These are phyloP conservation scores for Mantis religiosa DNA, from an alignment of 2,888 invertebrate genomes.

Conservation along the genomic window DNA sequence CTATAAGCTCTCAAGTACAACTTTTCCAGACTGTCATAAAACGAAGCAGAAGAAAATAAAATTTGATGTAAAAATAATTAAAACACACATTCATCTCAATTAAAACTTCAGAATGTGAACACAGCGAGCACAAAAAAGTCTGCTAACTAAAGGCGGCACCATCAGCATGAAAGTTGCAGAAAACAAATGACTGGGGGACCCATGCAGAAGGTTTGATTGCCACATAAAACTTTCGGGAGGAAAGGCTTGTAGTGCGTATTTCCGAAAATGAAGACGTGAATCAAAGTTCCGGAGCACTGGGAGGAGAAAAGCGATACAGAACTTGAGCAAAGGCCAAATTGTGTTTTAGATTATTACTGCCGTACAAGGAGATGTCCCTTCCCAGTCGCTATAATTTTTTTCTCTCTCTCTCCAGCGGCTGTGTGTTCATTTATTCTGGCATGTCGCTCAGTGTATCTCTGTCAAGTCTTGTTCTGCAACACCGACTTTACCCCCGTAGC, in stretches of 20 bases:
- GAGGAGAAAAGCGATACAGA: not conserved
- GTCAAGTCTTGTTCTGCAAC: slow-evolving; percentile 21
- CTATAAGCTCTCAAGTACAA: not conserved
- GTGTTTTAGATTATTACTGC: slow-evolving; percentile 16
- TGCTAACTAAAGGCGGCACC: not conserved
- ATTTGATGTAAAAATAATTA: not conserved
- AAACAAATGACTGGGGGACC: not conserved
- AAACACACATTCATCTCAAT: not conserved
- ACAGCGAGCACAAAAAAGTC: not conserved
- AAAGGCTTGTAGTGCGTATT: not conserved
- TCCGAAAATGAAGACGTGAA: slow-evolving; percentile 13
- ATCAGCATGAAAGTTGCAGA: not conserved
- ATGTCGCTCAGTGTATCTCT: slow-evolving; percentile 12
- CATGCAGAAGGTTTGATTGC: not conserved
- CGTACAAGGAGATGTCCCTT: not conserved
- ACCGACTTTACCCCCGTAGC: slow-evolving; percentile 6
- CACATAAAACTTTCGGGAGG: not conserved
- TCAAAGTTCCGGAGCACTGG: not conserved
- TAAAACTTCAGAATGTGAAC: not conserved
- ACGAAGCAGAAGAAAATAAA: not conserved
- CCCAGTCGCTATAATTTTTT: not conserved
- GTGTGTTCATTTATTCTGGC: slow-evolving; percentile 1
- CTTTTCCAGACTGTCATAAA: not conserved
- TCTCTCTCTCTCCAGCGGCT: not conserved
- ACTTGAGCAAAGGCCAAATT: slow-evolving; percentile 16